Percentiles rank a stretch among this genome's conserved stretches.
Evolutionary conservation across 2,888 invertebrate species (phyloP).

Genomic region (Blastobasis lacticolella): DNA sequence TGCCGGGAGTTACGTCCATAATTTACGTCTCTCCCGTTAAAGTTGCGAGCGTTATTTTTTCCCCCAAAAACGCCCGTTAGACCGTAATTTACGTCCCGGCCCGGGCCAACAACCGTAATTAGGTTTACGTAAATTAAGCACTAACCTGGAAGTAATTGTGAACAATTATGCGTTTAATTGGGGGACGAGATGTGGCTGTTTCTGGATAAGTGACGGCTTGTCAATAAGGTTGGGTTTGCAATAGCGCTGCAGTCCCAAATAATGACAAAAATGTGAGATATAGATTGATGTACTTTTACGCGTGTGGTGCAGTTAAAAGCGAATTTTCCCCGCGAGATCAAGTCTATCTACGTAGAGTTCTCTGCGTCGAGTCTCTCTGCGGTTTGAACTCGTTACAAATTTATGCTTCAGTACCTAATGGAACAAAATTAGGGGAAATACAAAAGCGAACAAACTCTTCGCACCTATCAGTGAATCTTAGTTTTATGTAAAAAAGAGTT

Average conservation of each 20-base stretch:
- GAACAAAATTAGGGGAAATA: too few species aligned
- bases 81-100: constrained; percentile 56
- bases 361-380: too few species aligned
- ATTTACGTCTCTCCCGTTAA: constrained; percentile 68
- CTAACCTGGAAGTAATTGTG: constrained; percentile 22
- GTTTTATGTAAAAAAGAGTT: too few species aligned
- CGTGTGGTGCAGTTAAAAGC: too few species aligned
- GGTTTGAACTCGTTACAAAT: too few species aligned
- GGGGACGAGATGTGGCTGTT: not conserved
- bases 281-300: too few species aligned
- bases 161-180: constrained; percentile 8
- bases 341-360: too few species aligned
- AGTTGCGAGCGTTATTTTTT: constrained; percentile 50
- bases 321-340: too few species aligned
- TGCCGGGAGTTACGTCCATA: constrained; percentile 61
- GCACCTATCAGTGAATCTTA: too few species aligned
- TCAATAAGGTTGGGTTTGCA: not conserved
- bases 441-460: too few species aligned
- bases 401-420: too few species aligned
- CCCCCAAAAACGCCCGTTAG: constrained; percentile 40
- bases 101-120: constrained; percentile 29
- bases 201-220: not conserved
- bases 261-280: too few species aligned
- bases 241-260: not conserved
- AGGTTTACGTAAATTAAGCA: constrained; percentile 8